Percentiles rank a stretch among this genome's conserved stretches.
These are phyloP conservation scores for Rhysida immarginata DNA, from an alignment of 1,140 invertebrate species.

Conservation along the genomic window DNA sequence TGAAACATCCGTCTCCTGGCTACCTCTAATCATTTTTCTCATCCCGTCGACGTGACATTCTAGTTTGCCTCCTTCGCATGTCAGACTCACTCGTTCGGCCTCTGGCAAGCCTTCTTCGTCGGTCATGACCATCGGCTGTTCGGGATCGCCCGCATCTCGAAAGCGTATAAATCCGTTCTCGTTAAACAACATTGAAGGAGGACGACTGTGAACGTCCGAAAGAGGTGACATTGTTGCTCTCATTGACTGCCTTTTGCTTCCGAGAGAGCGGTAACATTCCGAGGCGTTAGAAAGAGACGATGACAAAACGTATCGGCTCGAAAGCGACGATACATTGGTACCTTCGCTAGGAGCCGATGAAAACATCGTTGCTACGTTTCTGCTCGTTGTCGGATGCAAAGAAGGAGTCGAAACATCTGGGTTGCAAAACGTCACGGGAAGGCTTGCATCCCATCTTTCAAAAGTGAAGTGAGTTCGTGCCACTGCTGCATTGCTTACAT, in stretches of 20 bases:
- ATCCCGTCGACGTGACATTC: too few species aligned
- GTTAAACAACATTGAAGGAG: conserved; percentile 57
- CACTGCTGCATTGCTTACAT: conserved; percentile 65
- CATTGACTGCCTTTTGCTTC: neutral
- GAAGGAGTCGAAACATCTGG: neutral
- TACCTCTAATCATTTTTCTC: too few species aligned
- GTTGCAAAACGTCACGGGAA: neutral
- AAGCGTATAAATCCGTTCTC: conserved; percentile 72
- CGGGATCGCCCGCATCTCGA: conserved; percentile 32
- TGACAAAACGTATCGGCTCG: neutral
- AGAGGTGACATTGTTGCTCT: neutral
- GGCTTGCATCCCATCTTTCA: neutral
- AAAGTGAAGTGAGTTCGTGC: conserved; percentile 1
- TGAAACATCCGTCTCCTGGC: too few species aligned
- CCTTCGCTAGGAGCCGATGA: neutral
- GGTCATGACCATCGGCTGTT: conserved; percentile 19
- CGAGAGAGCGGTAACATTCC: too few species aligned
- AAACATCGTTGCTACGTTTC: neutral
- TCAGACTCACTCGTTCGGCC: too few species aligned
- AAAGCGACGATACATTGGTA: neutral
- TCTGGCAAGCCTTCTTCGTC: conserved; percentile 10
- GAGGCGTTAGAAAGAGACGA: neutral
- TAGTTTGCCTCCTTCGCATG: too few species aligned
- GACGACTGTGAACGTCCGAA: conserved; percentile 8
- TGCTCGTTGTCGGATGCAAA: neutral